Evolutionary conservation across 1,140 invertebrate genomes (phyloP), one percentile per base, ranked within the genome.

Genomic region (Acromyrmex heyeri): DNA sequence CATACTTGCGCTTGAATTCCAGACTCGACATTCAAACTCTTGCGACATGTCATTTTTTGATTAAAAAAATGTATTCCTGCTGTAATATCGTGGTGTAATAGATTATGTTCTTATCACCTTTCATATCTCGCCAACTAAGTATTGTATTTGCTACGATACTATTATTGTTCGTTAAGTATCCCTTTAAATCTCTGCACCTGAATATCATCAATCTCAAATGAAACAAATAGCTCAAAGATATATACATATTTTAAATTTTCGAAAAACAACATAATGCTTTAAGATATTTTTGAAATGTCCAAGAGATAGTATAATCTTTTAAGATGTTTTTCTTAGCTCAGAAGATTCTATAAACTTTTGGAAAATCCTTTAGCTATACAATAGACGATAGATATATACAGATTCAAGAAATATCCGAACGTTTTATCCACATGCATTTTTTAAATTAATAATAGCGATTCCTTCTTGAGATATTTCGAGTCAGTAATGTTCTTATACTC

Each of bases 11-110:
- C 67, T 38, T 62, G 21, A 38, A 48, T 30, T 24, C n/a, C 8
- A 30, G 27, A 62, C 55, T 87, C 83, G 82, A 91, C 73, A 86
- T 91, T 87, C 64, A 48, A 87, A 64, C 27, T 72, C 18, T 83
- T 30, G 34, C 21, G 21, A 16, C 61, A 24, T 34, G 34, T 53
- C 18, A 44, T 38, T 62, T 50, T 78, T 21, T 10, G 30, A 64
- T 65, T 21, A 78, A 50, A 65, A 65, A 85, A 50, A 30, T 30
- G n/a, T 30, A 12, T 24, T 48, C 44, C 21, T 27, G 24, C 4
- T 21, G 69, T 57, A 55, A 83, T 62, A 2, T 18, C 50, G 7
- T 82, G 24, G 73, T 44, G 24, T 59, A 50, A 48, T 18, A 18
- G 12, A 34, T 70, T 59, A n/a, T 16, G n/a, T 30, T 61, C 16